Evolutionary conservation across 1,140 invertebrate genomes (phyloP).

Genomic region (Himalopsyche phryganea): DNA sequence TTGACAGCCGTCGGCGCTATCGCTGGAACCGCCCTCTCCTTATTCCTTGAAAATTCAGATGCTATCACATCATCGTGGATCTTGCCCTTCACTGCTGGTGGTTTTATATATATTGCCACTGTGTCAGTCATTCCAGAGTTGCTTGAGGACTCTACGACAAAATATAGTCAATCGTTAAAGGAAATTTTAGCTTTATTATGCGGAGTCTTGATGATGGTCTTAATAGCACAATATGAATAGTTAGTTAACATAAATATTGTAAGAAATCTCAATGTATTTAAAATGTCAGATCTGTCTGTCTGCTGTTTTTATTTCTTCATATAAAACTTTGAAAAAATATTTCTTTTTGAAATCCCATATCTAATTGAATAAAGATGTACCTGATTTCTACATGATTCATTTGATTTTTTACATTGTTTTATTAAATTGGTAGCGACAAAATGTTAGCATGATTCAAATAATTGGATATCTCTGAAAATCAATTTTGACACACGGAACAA

Average conservation of each 20-base stretch:
- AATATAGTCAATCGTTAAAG: conserved; percentile 78
- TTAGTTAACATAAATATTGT: background rate
- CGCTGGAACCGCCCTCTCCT: conserved; percentile 82
- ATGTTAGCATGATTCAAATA: too few species aligned
- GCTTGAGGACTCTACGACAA: conserved; percentile 70
- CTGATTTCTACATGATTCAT: too few species aligned
- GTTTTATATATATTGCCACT: conserved; percentile 97
- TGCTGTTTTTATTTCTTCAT: too few species aligned
- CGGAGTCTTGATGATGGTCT: conserved; percentile 90
- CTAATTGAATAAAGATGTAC: too few species aligned
- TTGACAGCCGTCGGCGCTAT: conserved; percentile 92
- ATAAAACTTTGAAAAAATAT: too few species aligned
- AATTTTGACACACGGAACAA: too few species aligned
- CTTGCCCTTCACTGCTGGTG: conserved; percentile 94
- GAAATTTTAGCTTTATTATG: conserved; percentile 79
- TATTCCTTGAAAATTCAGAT: conserved; percentile 74
- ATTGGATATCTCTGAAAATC: too few species aligned
- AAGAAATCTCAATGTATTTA: too few species aligned
- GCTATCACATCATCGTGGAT: conserved; percentile 79
- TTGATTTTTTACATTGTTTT: too few species aligned
- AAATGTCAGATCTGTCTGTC: too few species aligned
- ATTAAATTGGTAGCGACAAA: too few species aligned
- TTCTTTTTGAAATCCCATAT: too few species aligned
- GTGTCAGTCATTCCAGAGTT: conserved; percentile 95
- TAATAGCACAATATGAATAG: conserved; percentile 85